Conservation (phyloP, 2,888 invertebrate genomes). For the Gryllus longicercus region DNA sequence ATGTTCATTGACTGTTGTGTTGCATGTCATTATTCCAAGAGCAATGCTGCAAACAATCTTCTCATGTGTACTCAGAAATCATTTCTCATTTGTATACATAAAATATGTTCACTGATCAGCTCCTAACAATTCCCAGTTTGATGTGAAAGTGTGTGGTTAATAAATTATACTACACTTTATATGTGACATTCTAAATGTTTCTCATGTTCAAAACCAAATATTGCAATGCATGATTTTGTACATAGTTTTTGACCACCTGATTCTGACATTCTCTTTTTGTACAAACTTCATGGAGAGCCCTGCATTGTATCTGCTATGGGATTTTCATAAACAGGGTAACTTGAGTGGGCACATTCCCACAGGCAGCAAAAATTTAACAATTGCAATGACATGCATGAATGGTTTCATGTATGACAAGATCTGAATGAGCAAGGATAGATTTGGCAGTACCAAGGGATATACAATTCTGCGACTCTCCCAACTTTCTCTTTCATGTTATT, state of each 20-base stretch:
- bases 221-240: slow-evolving; percentile 1
- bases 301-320: background rate
- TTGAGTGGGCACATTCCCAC: background rate
- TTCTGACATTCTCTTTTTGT: background rate
- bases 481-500: background rate
- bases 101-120: no score
- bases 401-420: no score
- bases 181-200: slow-evolving; percentile 1
- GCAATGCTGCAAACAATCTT: no score
- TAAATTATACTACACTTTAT: background rate
- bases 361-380: background rate
- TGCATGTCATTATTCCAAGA: no score
- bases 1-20: no score
- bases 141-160: background rate
- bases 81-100: no score
- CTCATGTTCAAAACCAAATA: background rate
- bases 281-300: slow-evolving; percentile 7
- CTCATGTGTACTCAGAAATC: no score
- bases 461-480: background rate
- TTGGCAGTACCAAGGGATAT: background rate
- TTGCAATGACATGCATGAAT: no score
- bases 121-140: background rate
- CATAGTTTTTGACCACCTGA: background rate
- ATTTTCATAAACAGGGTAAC: background rate
- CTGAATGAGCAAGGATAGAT: background rate